Evolutionary conservation across 2,888 invertebrate species (phyloP), one percentile per base, ranked within the genome.

Genomic region (Galeruca laticollis): DNA sequence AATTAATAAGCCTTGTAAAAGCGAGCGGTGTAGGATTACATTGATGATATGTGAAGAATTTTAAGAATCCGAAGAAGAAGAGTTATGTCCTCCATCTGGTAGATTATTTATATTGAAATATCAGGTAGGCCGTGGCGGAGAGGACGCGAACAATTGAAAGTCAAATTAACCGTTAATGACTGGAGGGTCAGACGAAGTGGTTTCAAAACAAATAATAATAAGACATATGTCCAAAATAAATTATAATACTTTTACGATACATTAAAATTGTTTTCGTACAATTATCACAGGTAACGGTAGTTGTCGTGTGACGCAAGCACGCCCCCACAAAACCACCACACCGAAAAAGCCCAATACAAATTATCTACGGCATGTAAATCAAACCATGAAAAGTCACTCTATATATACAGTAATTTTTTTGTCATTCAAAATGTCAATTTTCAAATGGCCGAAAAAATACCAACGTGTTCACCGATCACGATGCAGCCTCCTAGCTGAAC

Each of bases 1-100:
- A 80, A 82, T 82, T 81, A 81, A 81, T 82, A 81, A 80, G 79
- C 78, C 78, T 76, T 77, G 79, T 76, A 80, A 75, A 79, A 78
- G 75, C 73, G 71, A 76, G 76, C 78, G 77, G 80, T 79, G 78
- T 80, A 79, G 78, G 79, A 81, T 81, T 79, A 79, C 79, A 67
- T 72, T 75, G 80, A 75, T 77, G 78, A 78, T 78, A 79, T 75
- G 75, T 70, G 73, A 69, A 75, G 75, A 77, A 78, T 80, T 68
- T 69, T 20, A 68, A 68, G 78, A 78, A 80, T 79, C 73, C 63
- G 61, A 62, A 60, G 63, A 73, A 74, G 76, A 73, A 74, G 76
- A 77, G 65, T 76, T 74, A 77, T 71, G 71, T 75, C 60, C 65
- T 73, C 65, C 68, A 63, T 64, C 61, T 60, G 60, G 63, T 52